These are phyloP conservation scores for Heterochromis multidens DNA, from an alignment of 2,113 vertebrate species.

Conservation along the genomic window DNA sequence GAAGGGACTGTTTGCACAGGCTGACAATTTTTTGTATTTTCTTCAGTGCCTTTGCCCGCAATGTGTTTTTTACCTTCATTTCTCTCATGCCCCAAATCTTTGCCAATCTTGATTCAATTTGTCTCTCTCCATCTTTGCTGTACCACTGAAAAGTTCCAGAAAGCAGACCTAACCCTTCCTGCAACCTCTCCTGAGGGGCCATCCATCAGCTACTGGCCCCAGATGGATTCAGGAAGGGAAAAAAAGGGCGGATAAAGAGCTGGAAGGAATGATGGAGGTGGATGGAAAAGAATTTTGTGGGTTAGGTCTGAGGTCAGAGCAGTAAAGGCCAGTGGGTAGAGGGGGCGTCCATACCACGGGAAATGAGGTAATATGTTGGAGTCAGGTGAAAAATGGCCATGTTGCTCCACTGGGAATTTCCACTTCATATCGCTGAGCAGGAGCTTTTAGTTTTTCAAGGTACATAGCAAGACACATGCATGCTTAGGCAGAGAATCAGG, in stretches of 20 bases:
- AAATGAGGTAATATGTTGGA: slow-evolving; percentile 57
- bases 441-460: not conserved
- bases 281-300: slow-evolving; percentile 17
- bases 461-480: not conserved
- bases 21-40: slow-evolving; percentile 32
- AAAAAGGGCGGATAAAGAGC: slow-evolving; percentile 12
- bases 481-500: not conserved
- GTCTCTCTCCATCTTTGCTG: not conserved
- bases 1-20: slow-evolving; percentile 1
- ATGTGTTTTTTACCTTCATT: slow-evolving; percentile 2
- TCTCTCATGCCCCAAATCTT: slow-evolving; percentile 25
- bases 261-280: slow-evolving; percentile 32
- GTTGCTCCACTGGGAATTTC: slow-evolving; percentile 5
- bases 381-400: slow-evolving; percentile 59
- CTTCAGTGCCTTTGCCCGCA: not conserved
- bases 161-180: slow-evolving; percentile 35
- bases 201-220: slow-evolving; percentile 53
- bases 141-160: slow-evolving; percentile 27
- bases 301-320: slow-evolving; percentile 47
- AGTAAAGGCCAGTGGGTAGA: slow-evolving; percentile 6
- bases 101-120: slow-evolving; percentile 27
- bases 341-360: slow-evolving; percentile 15
- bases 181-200: slow-evolving; percentile 39
- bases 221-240: slow-evolving; percentile 1
- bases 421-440: not conserved